Evolutionary conservation across 2,113 vertebrate genomes (phyloP).

Genomic region (Entomyzon cyanotis): DNA sequence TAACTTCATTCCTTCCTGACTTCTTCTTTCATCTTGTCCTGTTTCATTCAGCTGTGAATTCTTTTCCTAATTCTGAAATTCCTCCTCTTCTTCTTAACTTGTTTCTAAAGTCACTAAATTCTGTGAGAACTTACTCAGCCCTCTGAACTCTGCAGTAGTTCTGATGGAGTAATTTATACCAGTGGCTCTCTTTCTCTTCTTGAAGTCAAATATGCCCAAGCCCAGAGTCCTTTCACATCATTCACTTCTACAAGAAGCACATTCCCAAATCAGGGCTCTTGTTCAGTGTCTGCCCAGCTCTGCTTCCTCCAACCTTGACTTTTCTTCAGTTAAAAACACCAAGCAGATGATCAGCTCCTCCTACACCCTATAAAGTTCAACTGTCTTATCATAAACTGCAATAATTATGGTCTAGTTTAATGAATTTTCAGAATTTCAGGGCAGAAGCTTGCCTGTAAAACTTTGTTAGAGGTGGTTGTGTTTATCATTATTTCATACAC

Average conservation of each 20-base stretch:
- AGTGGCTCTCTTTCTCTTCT: background rate
- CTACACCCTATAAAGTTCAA: background rate
- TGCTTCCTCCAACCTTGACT: background rate
- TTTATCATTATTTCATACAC: background rate
- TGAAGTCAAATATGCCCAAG: background rate
- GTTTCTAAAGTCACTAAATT: background rate
- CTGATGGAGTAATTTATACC: background rate
- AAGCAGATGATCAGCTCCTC: background rate
- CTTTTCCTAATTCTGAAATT: background rate
- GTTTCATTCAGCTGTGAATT: background rate
- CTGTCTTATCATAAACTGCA: background rate
- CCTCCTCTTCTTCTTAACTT: background rate
- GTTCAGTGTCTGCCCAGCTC: background rate
- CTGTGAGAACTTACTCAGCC: background rate
- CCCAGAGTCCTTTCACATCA: background rate
- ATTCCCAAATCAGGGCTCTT: background rate
- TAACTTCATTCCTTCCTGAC: background rate
- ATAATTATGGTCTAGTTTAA: background rate
- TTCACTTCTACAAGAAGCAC: background rate
- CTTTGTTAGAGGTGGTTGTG: background rate
- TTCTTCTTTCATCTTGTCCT: background rate
- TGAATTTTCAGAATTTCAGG: background rate
- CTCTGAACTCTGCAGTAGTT: background rate
- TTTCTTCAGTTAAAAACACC: background rate
- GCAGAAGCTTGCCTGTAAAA: background rate